Conservation (phyloP, 2,797 vertebrate species). For the Numenius phaeopus region DNA sequence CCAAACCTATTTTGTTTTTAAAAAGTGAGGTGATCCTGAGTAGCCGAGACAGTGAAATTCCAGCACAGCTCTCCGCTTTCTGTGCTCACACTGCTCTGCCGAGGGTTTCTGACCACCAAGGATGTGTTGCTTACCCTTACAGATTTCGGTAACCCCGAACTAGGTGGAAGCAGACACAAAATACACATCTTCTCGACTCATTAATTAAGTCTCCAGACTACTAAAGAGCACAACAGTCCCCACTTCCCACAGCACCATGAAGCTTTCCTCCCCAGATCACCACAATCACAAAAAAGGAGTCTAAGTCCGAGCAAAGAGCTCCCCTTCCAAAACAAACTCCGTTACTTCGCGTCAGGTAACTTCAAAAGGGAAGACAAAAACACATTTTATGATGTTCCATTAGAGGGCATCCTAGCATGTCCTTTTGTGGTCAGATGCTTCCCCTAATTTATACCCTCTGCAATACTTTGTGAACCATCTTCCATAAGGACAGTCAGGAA, state of each 20-base stretch:
- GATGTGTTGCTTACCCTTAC: neutral
- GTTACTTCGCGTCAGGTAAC: neutral
- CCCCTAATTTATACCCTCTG: neutral
- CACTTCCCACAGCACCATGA: neutral
- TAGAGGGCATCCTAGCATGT: conserved; percentile 67
- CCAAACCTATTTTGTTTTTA: neutral
- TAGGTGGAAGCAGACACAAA: neutral
- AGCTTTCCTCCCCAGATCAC: neutral
- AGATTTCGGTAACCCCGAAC: neutral
- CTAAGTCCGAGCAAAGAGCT: neutral
- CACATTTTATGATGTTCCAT: conserved; percentile 47
- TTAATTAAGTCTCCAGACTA: neutral
- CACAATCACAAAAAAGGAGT: fast-evolving
- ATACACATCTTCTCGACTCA: neutral
- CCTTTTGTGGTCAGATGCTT: conserved; percentile 12
- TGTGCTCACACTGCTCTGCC: neutral
- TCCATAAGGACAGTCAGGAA: neutral
- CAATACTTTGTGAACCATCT: neutral
- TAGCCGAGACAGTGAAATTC: neutral
- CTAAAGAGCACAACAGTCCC: neutral
- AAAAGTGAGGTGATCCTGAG: neutral
- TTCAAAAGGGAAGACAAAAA: neutral
- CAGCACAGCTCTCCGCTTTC: neutral
- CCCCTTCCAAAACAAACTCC: neutral
- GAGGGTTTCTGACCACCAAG: neutral